Base-by-base conservation (phyloP, 2,113 vertebrate species). In the Baryphthengus martii region DNA sequence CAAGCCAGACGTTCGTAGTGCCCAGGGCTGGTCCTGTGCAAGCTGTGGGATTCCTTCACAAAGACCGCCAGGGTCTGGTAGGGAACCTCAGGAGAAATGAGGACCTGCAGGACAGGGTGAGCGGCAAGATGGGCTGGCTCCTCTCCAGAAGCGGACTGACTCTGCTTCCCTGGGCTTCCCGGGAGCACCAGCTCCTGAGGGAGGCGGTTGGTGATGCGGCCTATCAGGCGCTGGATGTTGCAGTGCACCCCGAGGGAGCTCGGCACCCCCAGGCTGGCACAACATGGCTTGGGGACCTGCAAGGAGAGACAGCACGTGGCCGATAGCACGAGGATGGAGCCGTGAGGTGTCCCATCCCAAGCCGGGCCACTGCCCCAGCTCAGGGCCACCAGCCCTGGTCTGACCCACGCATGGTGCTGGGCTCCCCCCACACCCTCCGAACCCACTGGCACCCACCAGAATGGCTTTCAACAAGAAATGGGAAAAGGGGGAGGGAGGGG, bases 61-160 rank as follows among this genome's bases (percentile, higher is more conserved):
- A 98, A 99, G 62, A 97, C 97, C 1, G 98, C 96, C 62, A 99
- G 94, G 2, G 98, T 98, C 95, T 97, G 96, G 31, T 95, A 92
- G 4, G 98, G 98, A 63, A 98, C 94, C 73, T 99, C 98, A 2
- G 96, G 90, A 78, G 85, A 97, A 8, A 97, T 31, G 5, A 93
- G 24, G 56, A 96, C 83, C 47, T 95, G 93, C 67, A 80, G 59
- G 47, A 29, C 50, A 3, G 85, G 82, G 24, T 0, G 35, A 10
- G 63, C 5, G 26, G 26, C n/a, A 17, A 31, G 16, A 21, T 4
- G 6, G 66, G 79, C 76, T 10, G 58, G n/a, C 0, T 62, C 7
- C 26, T 49, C 49, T 40, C 76, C 3, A 16, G 28, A 56, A 78
- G 2, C 8, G 44, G 18, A 11, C 25, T 0, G 58, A 2, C 62